phyloP scores from a whole-genome alignment of 2,888 invertebrate genomes.

The Plusia festucae region DNA sequence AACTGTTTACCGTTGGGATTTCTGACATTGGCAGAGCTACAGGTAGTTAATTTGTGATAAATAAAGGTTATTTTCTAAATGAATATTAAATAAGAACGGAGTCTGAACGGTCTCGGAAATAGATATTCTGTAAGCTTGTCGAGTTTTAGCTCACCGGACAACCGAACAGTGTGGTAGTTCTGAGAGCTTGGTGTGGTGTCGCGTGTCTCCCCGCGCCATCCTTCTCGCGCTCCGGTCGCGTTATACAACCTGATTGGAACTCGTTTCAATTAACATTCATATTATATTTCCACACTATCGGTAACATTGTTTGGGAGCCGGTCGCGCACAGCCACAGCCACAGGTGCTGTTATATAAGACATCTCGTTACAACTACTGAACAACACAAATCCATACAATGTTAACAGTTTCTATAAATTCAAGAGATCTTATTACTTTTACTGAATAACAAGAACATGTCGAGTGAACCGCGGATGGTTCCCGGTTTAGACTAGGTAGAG shows the following conservation, averaged over 20 bases:
- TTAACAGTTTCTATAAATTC: neutral
- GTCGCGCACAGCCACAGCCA: slow-evolving; percentile 2
- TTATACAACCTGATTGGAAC: slow-evolving; percentile 42
- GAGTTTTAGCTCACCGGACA: neutral
- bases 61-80: no score
- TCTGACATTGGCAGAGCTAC: no score
- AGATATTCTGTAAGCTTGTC: no score
- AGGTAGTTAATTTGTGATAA: no score
- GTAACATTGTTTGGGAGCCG: slow-evolving; percentile 25
- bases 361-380: slow-evolving; percentile 20
- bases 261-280: slow-evolving; percentile 48
- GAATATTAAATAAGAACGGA: no score
- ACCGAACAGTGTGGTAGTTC: slow-evolving; percentile 13
- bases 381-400: neutral
- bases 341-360: slow-evolving; percentile 7
- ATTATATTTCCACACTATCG: slow-evolving; percentile 32
- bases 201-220: neutral
- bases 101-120: no score
- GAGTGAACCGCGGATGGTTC: neutral
- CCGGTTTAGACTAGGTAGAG: neutral
- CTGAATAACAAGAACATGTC: no score
- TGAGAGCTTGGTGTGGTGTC: neutral
- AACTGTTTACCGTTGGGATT: no score
- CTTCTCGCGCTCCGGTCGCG: slow-evolving; percentile 6
- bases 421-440: neutral